Evolutionary conservation across 2,888 invertebrate genomes (phyloP).

Genomic region (Ptilodon capucinus): DNA sequence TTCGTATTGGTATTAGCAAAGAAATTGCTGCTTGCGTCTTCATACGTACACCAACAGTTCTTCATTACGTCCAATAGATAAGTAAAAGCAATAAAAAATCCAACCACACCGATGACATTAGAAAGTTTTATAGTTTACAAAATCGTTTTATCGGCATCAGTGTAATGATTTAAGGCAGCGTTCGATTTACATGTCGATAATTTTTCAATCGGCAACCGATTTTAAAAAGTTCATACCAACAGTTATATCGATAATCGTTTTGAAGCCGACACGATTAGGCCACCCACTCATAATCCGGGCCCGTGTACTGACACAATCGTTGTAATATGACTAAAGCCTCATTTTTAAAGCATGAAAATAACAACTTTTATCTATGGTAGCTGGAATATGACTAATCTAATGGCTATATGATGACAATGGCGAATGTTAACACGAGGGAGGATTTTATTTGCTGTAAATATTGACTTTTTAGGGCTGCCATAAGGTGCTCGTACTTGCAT

Average conservation of each 20-base stretch:
- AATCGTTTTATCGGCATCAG: slow-evolving; percentile 21
- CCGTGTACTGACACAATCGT: neutral
- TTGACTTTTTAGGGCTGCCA: too few species aligned
- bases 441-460: too few species aligned
- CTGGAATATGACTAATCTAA: too few species aligned
- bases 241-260: slow-evolving; percentile 20
- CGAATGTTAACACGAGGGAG: too few species aligned
- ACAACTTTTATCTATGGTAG: too few species aligned
- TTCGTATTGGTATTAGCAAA: too few species aligned
- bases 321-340: too few species aligned
- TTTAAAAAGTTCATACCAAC: slow-evolving; percentile 3
- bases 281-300: neutral
- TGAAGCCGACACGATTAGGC: slow-evolving; percentile 11
- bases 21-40: too few species aligned
- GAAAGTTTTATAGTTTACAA: slow-evolving; percentile 21
- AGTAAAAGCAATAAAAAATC: slow-evolving; percentile 17
- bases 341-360: too few species aligned
- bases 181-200: slow-evolving; percentile 20
- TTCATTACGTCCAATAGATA: slow-evolving; percentile 18
- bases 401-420: too few species aligned
- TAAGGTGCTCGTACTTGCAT: too few species aligned
- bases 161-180: slow-evolving; percentile 24
- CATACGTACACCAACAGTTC: neutral
- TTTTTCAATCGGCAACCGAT: slow-evolving; percentile 33
- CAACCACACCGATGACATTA: slow-evolving; percentile 15